These are phyloP conservation scores for Trachelus iudaicus DNA, from an alignment of 2,888 invertebrate genomes.

Conservation along the genomic window DNA sequence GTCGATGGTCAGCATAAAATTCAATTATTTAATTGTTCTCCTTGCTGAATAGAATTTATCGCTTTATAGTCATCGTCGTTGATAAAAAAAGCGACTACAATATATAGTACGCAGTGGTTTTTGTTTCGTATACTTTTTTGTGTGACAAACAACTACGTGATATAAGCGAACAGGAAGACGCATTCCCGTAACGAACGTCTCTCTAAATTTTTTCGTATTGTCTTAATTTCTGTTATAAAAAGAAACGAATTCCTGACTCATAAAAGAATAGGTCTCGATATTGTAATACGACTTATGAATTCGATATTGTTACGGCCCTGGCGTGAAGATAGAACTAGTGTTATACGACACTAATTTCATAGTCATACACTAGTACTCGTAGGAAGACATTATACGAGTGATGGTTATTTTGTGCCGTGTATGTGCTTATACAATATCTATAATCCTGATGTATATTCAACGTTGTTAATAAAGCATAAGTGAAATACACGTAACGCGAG, in stretches of 20 bases:
- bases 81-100: neutral
- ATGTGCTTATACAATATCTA: neutral
- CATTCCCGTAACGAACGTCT: neutral
- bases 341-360: neutral
- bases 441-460: neutral
- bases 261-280: neutral
- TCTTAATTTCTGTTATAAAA: neutral
- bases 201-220: neutral
- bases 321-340: neutral
- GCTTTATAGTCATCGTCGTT: neutral
- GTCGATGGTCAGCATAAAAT: neutral
- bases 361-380: neutral
- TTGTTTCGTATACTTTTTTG: neutral
- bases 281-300: neutral
- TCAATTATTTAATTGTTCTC: neutral
- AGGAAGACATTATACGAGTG: neutral
- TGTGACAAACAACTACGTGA: neutral
- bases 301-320: neutral
- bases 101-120: neutral
- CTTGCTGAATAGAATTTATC: neutral
- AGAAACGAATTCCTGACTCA: neutral
- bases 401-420: neutral
- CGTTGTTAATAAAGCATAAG: neutral
- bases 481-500: neutral
- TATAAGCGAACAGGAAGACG: neutral